Percentiles rank a stretch among this genome's conserved stretches.
Evolutionary conservation across 2,113 vertebrate species (phyloP).

Genomic region (Chloropsis hardwickii): DNA sequence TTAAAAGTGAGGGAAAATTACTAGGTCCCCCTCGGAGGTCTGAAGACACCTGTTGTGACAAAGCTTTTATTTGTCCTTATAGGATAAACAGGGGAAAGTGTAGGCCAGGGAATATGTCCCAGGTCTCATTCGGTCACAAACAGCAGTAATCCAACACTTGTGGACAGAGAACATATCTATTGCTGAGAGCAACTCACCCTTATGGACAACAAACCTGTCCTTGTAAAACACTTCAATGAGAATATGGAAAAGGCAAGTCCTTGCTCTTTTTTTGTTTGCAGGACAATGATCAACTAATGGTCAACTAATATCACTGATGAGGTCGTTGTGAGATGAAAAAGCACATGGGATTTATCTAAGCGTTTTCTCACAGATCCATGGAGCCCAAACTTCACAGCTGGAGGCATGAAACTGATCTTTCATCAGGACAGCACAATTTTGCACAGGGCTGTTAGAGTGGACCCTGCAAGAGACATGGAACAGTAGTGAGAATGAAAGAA

Average conservation of each 20-base stretch:
- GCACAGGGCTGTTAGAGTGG: constrained; percentile 5
- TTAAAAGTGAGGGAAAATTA: background rate
- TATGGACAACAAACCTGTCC: background rate
- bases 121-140: background rate
- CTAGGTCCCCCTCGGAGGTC: background rate
- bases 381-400: background rate
- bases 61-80: background rate
- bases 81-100: background rate
- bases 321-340: background rate
- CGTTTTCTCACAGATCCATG: constrained; percentile 46
- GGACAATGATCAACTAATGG: background rate
- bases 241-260: background rate
- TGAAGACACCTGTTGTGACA: background rate
- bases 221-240: background rate
- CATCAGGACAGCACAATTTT: constrained; percentile 6
- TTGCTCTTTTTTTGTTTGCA: background rate
- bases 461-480: background rate
- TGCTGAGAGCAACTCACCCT: background rate
- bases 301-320: background rate
- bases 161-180: background rate
- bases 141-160: background rate
- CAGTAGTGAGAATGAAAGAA: background rate
- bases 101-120: background rate
- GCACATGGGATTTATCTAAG: background rate
- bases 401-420: background rate